Evolutionary conservation across 2,113 vertebrate species (phyloP).

Genomic region (Carollia perspicillata): DNA sequence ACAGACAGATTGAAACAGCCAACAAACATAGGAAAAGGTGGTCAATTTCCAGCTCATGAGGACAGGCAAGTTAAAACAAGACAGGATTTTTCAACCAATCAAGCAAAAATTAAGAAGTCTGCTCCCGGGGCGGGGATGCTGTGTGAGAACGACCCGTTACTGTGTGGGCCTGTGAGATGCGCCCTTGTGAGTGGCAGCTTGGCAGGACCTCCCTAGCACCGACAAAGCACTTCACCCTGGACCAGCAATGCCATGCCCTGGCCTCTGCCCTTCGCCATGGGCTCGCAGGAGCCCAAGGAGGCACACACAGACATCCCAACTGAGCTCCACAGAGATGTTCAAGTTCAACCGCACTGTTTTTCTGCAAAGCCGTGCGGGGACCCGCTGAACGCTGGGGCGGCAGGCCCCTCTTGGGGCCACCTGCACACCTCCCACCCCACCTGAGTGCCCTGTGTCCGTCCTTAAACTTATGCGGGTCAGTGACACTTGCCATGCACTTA

Average conservation of each 20-base stretch:
- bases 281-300: accelerated
- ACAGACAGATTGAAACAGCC: background rate
- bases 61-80: background rate
- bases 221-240: accelerated
- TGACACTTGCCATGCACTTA: accelerated
- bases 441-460: accelerated
- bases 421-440: background rate
- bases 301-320: no score
- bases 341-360: no score
- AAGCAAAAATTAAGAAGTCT: background rate
- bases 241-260: background rate
- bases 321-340: accelerated
- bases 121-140: background rate
- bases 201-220: accelerated
- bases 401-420: background rate
- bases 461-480: background rate
- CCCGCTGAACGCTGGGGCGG: accelerated
- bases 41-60: background rate
- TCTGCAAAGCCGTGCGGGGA: accelerated
- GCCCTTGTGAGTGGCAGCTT: background rate
- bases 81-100: accelerated
- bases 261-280: background rate
- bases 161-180: accelerated
- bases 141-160: accelerated
- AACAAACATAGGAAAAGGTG: background rate